phyloP scores from a whole-genome alignment of 92 coral and sea anemone species.

The Montipora capitata region DNA sequence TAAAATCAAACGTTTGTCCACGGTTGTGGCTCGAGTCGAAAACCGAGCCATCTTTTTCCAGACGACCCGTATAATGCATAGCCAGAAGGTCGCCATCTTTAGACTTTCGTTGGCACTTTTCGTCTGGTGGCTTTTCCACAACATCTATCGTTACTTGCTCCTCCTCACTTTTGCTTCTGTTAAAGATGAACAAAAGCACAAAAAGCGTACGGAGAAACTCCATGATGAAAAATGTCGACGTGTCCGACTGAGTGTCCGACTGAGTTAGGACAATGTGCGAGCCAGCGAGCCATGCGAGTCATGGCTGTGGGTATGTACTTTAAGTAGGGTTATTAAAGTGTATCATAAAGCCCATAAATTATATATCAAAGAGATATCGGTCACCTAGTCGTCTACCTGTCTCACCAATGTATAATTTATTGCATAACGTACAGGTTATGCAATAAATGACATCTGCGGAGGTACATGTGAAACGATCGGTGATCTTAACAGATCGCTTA shows the following conservation, averaged over 20 bases:
- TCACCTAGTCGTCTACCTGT: too few relatives aligned
- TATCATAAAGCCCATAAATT: too few relatives aligned
- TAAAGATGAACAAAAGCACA: slow-evolving; percentile 19
- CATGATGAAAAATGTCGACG: slow-evolving; percentile 19
- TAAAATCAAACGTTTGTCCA: slow-evolving; percentile 92
- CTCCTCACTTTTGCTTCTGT: slow-evolving; percentile 55
- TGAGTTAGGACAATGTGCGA: too few relatives aligned
- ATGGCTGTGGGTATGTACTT: too few relatives aligned
- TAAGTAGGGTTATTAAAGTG: too few relatives aligned
- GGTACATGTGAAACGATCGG: too few relatives aligned
- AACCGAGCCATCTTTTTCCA: slow-evolving; percentile 81
- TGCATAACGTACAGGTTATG: too few relatives aligned
- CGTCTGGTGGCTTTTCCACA: slow-evolving; percentile 79
- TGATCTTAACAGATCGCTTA: too few relatives aligned
- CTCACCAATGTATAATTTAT: too few relatives aligned
- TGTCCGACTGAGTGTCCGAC: background rate
- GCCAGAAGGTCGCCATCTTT: slow-evolving; percentile 83
- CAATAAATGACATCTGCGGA: too few relatives aligned
- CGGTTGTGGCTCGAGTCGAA: slow-evolving; percentile 92
- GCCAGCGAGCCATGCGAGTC: too few relatives aligned
- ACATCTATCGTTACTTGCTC: slow-evolving; percentile 83
- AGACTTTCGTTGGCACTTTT: slow-evolving; percentile 80
- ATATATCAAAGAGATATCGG: too few relatives aligned
- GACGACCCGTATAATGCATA: slow-evolving; percentile 91
- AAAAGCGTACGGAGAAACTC: slow-evolving; percentile 7